These are phyloP conservation scores for Leiothrix lutea DNA, from an alignment of 2,113 vertebrate genomes.

Conservation along the genomic window DNA sequence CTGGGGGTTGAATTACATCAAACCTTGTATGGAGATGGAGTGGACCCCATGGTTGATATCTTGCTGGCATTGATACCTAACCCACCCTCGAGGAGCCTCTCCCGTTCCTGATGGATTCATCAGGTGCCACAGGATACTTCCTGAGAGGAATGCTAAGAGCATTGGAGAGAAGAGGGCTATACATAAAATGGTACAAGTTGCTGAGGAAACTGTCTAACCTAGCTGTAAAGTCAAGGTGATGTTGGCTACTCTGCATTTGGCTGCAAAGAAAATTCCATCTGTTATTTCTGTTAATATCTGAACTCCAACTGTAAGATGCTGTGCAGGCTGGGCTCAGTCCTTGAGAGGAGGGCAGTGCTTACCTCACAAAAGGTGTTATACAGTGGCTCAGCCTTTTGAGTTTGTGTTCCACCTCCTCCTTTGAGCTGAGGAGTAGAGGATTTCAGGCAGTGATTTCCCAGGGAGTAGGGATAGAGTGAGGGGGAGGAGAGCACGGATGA, in stretches of 20 bases:
- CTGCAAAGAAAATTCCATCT: not conserved
- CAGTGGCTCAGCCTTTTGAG: not conserved
- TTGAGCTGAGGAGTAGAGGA: not conserved
- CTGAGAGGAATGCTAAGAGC: not conserved
- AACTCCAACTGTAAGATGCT: not conserved
- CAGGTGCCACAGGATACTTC: not conserved
- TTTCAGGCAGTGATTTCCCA: not conserved
- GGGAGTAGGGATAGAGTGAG: not conserved
- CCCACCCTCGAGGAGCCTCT: accelerated
- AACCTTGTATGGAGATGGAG: accelerated
- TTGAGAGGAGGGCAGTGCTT: not conserved
- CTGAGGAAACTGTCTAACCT: not conserved
- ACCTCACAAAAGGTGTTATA: not conserved
- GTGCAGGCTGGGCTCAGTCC: not conserved
- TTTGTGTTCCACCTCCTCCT: not conserved
- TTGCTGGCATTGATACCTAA: not conserved
- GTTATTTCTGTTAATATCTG: not conserved
- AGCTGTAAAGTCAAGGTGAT: not conserved
- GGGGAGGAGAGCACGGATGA: not conserved
- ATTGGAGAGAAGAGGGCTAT: not conserved
- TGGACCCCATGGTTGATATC: accelerated
- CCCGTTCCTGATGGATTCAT: not conserved
- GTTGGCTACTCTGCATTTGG: not conserved
- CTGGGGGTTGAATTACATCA: not conserved
- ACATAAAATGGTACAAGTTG: not conserved